A percentile compares a stretch with the other conserved stretches of the same genome.
phyloP scores from a whole-genome alignment of 2,797 vertebrate genomes.

The Silurus aristotelis region DNA sequence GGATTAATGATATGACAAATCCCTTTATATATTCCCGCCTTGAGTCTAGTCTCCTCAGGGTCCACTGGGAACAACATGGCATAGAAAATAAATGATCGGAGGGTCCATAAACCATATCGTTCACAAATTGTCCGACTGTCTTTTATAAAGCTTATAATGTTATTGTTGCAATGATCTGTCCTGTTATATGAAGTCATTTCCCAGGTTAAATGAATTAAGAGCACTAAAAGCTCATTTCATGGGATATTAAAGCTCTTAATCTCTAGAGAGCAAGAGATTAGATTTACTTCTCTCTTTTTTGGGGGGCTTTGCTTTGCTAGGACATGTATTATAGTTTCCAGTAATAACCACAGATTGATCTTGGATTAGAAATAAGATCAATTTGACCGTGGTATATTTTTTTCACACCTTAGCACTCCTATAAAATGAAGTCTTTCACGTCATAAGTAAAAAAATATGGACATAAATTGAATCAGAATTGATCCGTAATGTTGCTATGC shows the following conservation, averaged over 20 bases:
- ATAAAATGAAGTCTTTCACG: background rate
- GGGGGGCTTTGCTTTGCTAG: background rate
- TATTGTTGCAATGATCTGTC: slow-evolving; percentile 13
- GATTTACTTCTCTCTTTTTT: slow-evolving; percentile 24
- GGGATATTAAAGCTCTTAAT: slow-evolving; percentile 50
- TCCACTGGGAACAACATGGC: slow-evolving; percentile 57
- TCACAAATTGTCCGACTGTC: background rate
- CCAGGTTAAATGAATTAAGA: slow-evolving; percentile 47
- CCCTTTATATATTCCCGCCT: slow-evolving; percentile 18
- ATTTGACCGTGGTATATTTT: too few relatives aligned
- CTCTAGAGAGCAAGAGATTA: slow-evolving; percentile 24
- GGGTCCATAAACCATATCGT: background rate
- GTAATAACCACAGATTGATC: background rate
- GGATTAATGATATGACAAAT: slow-evolving; percentile 74
- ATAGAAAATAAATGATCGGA: background rate
- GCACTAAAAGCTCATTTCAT: slow-evolving; percentile 44
- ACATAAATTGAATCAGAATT: background rate
- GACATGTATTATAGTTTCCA: slow-evolving; percentile 22
- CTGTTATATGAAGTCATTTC: slow-evolving; percentile 23
- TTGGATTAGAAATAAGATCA: slow-evolving; percentile 1
- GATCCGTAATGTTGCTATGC: background rate
- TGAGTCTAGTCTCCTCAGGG: slow-evolving; percentile 42
- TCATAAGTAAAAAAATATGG: background rate
- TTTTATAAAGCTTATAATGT: slow-evolving; percentile 31
- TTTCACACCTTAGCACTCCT: background rate